Conservation (phyloP, 2,113 vertebrate genomes). For the Odocoileus hemionus region DNA sequence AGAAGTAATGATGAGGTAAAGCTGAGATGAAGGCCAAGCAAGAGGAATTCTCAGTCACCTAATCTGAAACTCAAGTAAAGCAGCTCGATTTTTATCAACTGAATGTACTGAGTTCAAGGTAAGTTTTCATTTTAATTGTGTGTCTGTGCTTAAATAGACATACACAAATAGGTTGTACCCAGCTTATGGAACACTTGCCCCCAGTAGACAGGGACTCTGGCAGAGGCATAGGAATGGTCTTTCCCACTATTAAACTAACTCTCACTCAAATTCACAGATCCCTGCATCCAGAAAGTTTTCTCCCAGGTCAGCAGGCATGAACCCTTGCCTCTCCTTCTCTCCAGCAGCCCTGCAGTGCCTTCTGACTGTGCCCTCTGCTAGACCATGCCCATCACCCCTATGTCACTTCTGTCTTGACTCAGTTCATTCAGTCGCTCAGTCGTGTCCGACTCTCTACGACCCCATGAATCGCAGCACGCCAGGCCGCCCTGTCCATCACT, state of each 20-base stretch:
- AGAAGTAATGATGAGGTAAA: background rate
- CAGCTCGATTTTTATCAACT: background rate
- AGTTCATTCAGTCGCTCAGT: no score
- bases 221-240: background rate
- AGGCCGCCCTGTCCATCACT: no score
- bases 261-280: slow-evolving; percentile 9
- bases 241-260: background rate
- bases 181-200: slow-evolving; percentile 28
- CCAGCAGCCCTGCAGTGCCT: background rate
- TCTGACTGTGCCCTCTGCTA: background rate
- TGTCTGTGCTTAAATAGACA: background rate
- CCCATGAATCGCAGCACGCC: no score
- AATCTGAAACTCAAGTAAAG: background rate
- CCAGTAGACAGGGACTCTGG: background rate
- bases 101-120: background rate
- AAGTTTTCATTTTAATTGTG: background rate
- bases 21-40: background rate
- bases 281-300: background rate
- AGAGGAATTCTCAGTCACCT: background rate
- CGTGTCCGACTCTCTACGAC: no score
- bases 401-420: background rate
- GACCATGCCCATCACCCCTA: background rate
- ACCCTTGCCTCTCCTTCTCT: background rate
- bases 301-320: background rate
- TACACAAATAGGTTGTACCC: background rate